These are phyloP conservation scores for Toxonevra muliebris DNA, from an alignment of 2,888 invertebrate species.

Conservation along the genomic window DNA sequence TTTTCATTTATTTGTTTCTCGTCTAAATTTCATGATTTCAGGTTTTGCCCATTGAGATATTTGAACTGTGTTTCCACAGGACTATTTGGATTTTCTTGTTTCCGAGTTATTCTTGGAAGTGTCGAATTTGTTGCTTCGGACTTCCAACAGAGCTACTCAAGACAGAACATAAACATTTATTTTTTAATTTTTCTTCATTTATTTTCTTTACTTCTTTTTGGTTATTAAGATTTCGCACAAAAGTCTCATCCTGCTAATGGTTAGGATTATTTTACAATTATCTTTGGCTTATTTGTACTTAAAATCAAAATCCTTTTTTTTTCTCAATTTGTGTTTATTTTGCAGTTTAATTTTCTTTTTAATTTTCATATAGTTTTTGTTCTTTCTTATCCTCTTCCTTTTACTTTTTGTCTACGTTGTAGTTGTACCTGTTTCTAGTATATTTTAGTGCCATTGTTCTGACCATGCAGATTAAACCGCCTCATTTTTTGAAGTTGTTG, in stretches of 20 bases:
- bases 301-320: neutral
- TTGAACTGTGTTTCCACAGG: neutral
- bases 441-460: neutral
- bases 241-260: slow-evolving; percentile 51
- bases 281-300: slow-evolving; percentile 40
- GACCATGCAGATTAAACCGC: slow-evolving; percentile 10
- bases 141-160: too few species aligned
- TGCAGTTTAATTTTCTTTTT: slow-evolving; percentile 5
- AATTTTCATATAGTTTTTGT: neutral
- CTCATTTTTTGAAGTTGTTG: slow-evolving; percentile 41
- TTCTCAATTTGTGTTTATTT: neutral
- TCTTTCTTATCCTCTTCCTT: neutral
- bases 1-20: neutral
- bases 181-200: too few species aligned
- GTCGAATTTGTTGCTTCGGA: too few species aligned
- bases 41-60: neutral
- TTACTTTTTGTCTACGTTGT: too few species aligned
- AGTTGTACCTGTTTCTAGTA: too few species aligned
- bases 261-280: slow-evolving; percentile 57
- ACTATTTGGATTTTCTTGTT: neutral
- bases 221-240: slow-evolving; percentile 17
- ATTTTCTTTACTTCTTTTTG: too few species aligned
- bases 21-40: neutral
- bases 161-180: too few species aligned
- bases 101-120: too few species aligned